A percentile compares a stretch with the other conserved stretches of the same genome.
These are phyloP conservation scores for Cataglyphis altisquamis DNA, from an alignment of 2,888 invertebrate species.

Conservation along the genomic window DNA sequence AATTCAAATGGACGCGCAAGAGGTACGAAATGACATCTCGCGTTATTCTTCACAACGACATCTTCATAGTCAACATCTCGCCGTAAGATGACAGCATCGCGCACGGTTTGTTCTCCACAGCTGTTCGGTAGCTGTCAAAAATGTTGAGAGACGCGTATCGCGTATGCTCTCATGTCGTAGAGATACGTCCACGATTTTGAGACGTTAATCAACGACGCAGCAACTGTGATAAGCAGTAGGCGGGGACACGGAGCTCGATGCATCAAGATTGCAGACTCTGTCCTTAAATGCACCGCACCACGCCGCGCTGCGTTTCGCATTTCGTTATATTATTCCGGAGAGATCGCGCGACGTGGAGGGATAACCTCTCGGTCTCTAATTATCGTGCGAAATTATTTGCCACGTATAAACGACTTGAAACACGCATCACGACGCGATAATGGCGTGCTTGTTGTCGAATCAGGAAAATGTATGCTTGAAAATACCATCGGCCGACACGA, in stretches of 20 bases:
- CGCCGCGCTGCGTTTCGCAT: no score
- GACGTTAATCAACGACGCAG: not conserved
- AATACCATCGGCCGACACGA: slow-evolving; percentile 90
- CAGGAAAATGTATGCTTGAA: slow-evolving; percentile 90
- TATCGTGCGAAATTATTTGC: slow-evolving; percentile 29
- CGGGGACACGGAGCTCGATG: not conserved
- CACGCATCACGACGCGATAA: slow-evolving; percentile 80
- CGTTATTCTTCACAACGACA: not conserved
- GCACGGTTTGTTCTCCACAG: not conserved
- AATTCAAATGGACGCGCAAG: not conserved
- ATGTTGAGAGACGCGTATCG: slow-evolving; percentile 67
- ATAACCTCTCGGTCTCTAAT: slow-evolving; percentile 63
- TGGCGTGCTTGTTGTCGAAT: slow-evolving; percentile 92
- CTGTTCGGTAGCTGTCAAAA: slow-evolving; percentile 53
- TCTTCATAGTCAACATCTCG: not conserved
- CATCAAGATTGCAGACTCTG: not conserved
- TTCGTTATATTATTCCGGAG: not conserved
- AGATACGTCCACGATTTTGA: not conserved
- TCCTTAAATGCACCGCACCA: slow-evolving; percentile 9
- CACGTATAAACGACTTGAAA: slow-evolving; percentile 37
- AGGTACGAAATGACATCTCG: not conserved
- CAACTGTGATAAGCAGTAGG: slow-evolving; percentile 39
- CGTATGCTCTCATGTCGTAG: not conserved
- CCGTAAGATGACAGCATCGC: slow-evolving; percentile 56
- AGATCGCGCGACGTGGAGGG: slow-evolving; percentile 19